Evolutionary conservation across 2,888 invertebrate species (phyloP), one percentile per base, ranked within the genome.

Genomic region (Coenonympha arcania): DNA sequence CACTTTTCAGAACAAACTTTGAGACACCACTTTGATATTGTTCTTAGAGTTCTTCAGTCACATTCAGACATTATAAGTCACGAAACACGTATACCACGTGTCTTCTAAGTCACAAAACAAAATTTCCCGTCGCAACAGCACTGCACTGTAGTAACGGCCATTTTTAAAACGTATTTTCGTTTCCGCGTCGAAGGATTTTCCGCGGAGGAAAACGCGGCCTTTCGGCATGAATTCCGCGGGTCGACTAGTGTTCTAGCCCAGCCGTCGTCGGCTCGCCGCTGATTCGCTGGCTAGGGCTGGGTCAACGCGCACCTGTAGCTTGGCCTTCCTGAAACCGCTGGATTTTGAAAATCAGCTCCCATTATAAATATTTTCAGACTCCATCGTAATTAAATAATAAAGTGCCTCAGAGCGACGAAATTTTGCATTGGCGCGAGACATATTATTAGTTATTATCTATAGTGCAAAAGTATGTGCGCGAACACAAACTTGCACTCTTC

Each of bases 241-340:
- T 44, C 53, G 50, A 62, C 62, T 62, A 59, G 39, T 24, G 39
- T n/a, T n/a, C n/a, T n/a, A n/a, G 15, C 22, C 22, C 6, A 11
- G 6, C 11, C 18, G 31, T 15, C 13, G 11, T 1, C 8, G 6
- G 33, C 15, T 40, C 41, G 28, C 11, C 42, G 43, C 41, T 47
- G 28, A 16, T 26, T 16, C 43, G 46, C 22, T 31, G 44, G 30
- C 36, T 40, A 13, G 45, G 13, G 50, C 28, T 41, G 36, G 49
- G 47, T 57, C 54, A 54, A 49, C 57, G 58, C 59, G 59, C 62
- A 62, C 62, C 62, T 62, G 62, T 62, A 55, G 59, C 56, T 54
- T 40, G 11, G 26, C 6, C 26, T 26, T 3, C 18, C n/a, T 41
- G 26, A 28, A 33, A 40, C 16, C 15, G 22, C 13, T 16, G 20